Percentiles rank a stretch among this genome's conserved stretches.
Conservation (phyloP, 2,888 invertebrate genomes). For the Apoda limacodes region DNA sequence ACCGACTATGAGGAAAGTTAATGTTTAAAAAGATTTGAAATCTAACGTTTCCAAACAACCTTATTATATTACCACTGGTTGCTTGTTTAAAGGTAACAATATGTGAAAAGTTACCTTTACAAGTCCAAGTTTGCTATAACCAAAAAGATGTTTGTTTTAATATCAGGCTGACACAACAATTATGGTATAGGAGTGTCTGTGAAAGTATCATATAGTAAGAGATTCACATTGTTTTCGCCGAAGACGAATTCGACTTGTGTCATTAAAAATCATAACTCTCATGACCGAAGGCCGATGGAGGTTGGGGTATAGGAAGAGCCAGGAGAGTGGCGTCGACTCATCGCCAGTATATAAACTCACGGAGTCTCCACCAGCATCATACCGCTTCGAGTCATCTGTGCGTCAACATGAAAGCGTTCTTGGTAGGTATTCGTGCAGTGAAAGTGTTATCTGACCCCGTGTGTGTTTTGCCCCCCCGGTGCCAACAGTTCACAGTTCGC, state of each 20-base stretch:
- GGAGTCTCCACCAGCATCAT: slow-evolving; percentile 54
- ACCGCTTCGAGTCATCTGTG: slow-evolving; percentile 63
- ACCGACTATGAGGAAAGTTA: too few species aligned
- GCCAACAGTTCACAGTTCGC: too few species aligned
- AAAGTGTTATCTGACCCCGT: slow-evolving; percentile 63
- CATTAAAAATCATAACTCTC: slow-evolving; percentile 69
- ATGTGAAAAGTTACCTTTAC: too few species aligned
- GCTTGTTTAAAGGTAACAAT: too few species aligned
- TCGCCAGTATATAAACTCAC: slow-evolving; percentile 55
- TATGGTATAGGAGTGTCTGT: slow-evolving; percentile 25
- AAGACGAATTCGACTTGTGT: slow-evolving; percentile 59
- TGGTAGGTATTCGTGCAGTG: slow-evolving; percentile 65
- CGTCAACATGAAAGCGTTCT: slow-evolving; percentile 69
- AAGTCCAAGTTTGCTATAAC: too few species aligned
- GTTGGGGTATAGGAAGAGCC: slow-evolving; percentile 66
- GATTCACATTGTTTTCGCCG: slow-evolving; percentile 63
- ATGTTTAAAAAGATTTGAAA: too few species aligned
- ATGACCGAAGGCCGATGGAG: slow-evolving; percentile 66
- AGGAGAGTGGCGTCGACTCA: slow-evolving; percentile 59
- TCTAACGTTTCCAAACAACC: too few species aligned
- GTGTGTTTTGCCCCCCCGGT: slow-evolving; percentile 42
- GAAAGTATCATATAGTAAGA: slow-evolving; percentile 48
- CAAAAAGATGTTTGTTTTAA: too few species aligned
- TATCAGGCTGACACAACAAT: slow-evolving; percentile 22
- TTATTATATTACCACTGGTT: too few species aligned